A percentile compares a stretch with the other conserved stretches of the same genome.
These are phyloP conservation scores for Beroe ovata DNA, from an alignment of 37 sponge, comb jelly and placozoan genomes.

Conservation along the genomic window DNA sequence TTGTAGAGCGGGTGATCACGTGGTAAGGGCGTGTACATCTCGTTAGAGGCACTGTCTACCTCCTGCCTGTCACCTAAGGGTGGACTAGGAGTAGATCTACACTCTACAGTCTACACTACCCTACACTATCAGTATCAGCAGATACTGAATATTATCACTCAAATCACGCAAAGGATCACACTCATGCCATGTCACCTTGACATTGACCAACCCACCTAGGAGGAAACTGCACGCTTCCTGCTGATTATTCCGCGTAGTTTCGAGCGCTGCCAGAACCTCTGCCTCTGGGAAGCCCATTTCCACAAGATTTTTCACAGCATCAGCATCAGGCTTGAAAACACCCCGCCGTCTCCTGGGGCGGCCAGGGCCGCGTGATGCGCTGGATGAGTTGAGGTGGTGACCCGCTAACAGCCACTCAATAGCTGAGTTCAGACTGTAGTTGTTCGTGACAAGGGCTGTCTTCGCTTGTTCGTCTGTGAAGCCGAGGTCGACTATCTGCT, in stretches of 20 bases:
- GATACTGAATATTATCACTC: too few relatives aligned
- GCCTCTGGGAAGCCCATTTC: conserved; percentile 66
- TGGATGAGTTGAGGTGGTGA: neutral
- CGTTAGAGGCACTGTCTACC: neutral
- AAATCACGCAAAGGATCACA: too few relatives aligned
- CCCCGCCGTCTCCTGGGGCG: conserved; percentile 36
- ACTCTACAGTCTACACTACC: too few relatives aligned
- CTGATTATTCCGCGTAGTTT: conserved; percentile 47
- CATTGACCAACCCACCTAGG: neutral
- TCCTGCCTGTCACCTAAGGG: conserved; percentile 65
- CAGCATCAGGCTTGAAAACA: conserved; percentile 28
- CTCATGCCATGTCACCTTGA: too few relatives aligned
- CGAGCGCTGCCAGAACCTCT: conserved; percentile 51
- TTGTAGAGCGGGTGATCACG: conserved; percentile 62
- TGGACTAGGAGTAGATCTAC: too few relatives aligned
- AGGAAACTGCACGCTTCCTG: conserved; percentile 53
- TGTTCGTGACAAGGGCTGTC: conserved; percentile 37
- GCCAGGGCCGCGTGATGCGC: neutral
- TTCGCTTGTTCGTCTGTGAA: conserved; percentile 64
- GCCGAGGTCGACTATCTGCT: conserved; percentile 56
- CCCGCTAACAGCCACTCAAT: conserved; percentile 60
- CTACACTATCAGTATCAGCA: too few relatives aligned
- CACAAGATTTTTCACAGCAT: conserved; percentile 16
- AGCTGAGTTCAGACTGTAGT: conserved; percentile 54
- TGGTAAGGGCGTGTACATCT: conserved; percentile 62